Evolutionary conservation across 2,113 vertebrate species (phyloP), one percentile per base, ranked within the genome.

Genomic region (Grammomys surdaster): DNA sequence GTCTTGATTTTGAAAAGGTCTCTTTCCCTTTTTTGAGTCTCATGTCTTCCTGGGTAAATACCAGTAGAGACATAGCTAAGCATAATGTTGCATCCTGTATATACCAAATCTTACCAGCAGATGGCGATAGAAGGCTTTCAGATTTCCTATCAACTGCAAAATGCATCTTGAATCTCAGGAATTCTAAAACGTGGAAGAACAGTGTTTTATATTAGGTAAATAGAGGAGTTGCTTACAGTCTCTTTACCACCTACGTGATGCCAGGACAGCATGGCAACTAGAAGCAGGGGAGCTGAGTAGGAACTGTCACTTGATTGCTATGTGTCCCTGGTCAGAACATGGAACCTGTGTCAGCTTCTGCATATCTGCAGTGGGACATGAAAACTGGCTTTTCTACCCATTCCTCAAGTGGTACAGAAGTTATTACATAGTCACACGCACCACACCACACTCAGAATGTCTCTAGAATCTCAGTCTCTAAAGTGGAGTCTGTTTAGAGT

Each of bases 291-390:
- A 33, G 24, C 82, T 65, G 28, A 65, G 58, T 31, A 46, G 60
- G 60, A 85, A 14, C 60, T 85, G 60, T 43, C 81, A 28, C n/a
- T 60, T 40, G n/a, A 17, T 4, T 40, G 36, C n/a, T 43, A 22
- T 14, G 10, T 63, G 81, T 8, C 58, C 40, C 40, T 11, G 40
- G 40, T 26, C 51, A 65, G 40, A 65, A 65, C 58, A 43, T 22
- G 43, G n/a, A 16, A 17, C 81, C 69, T 69, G 92, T 24, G 33
- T 24, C 56, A 40, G 28, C 31, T 56, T 51, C 33, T 78, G 88
- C 7, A 10, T 31, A 12, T 36, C 88, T n/a, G 19, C 1, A 48
- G 1, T 31, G 10, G 54, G 40, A 43, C 17, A 0, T 12, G 40
- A 86, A 48, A 82, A 46, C 75, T 46, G 80, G 54, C 54, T 9